Percentiles rank a stretch among this genome's conserved stretches.
Conservation (phyloP, 2,113 vertebrate species). For the Circaetus cinerascens region DNA sequence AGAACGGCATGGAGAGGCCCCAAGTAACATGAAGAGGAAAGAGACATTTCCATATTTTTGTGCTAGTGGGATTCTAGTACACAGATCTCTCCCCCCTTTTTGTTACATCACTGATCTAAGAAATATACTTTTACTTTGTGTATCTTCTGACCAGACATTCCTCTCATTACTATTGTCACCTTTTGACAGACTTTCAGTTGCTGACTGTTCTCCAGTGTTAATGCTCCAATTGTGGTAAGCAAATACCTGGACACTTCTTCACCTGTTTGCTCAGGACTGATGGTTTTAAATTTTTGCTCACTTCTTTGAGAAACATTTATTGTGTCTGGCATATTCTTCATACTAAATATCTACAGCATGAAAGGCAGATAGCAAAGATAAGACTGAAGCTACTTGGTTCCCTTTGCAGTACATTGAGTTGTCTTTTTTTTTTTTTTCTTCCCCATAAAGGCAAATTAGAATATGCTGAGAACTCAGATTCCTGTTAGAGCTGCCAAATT, state of each 20-base stretch:
- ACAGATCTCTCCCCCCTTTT: neutral
- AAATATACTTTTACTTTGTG: neutral
- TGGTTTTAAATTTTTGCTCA: neutral
- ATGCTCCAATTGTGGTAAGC: neutral
- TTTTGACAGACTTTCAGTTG: neutral
- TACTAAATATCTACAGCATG: neutral
- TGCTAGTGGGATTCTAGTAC: neutral
- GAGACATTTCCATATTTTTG: neutral
- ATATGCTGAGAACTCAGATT: neutral
- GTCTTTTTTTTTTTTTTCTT: too few species aligned
- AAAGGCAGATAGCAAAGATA: neutral
- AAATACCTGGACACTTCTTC: neutral
- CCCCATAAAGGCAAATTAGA: neutral
- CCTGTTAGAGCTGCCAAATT: neutral
- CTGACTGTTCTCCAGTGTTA: neutral
- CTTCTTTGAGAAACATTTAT: neutral
- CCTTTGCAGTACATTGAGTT: neutral
- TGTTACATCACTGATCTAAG: neutral
- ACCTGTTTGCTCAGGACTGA: neutral
- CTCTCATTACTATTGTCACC: neutral
- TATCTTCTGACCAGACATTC: neutral
- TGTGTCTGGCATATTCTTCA: neutral
- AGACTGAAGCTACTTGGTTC: neutral
- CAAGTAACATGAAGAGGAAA: neutral
- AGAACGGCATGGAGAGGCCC: neutral